Conservation (phyloP, 64 coral and sea anemone species). For the Stylophora pistillata region DNA sequence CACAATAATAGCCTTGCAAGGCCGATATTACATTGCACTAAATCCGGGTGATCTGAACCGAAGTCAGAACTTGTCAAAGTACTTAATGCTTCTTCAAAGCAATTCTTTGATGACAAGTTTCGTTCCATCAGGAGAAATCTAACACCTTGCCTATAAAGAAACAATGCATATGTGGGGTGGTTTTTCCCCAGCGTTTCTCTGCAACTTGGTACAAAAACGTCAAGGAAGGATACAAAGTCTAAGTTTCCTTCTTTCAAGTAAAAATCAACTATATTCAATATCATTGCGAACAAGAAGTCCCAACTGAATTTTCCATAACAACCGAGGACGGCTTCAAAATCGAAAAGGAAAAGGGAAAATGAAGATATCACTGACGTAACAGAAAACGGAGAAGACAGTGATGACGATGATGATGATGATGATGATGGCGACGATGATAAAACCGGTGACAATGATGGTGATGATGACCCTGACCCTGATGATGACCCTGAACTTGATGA, state of each 20-base stretch:
- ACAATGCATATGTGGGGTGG: neutral
- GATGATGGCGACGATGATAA: neutral
- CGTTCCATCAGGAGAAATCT: neutral
- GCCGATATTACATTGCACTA: neutral
- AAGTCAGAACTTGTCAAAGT: neutral
- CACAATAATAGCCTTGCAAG: neutral
- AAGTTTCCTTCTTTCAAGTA: neutral
- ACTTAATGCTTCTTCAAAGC: neutral
- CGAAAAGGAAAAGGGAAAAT: neutral
- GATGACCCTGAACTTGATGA: neutral
- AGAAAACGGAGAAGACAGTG: neutral
- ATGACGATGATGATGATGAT: neutral
- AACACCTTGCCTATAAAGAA: neutral
- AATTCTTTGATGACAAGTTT: neutral
- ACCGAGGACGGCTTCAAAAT: neutral
- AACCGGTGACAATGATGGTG: neutral
- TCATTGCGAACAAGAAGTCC: neutral
- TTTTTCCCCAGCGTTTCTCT: neutral
- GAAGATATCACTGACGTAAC: neutral
- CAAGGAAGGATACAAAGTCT: neutral
- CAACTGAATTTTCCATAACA: neutral
- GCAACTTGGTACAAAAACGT: neutral
- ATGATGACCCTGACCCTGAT: neutral
- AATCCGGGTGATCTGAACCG: neutral
- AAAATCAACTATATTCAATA: neutral